These are phyloP conservation scores for Netelia virgata DNA, from an alignment of 2,888 invertebrate genomes.

Conservation along the genomic window DNA sequence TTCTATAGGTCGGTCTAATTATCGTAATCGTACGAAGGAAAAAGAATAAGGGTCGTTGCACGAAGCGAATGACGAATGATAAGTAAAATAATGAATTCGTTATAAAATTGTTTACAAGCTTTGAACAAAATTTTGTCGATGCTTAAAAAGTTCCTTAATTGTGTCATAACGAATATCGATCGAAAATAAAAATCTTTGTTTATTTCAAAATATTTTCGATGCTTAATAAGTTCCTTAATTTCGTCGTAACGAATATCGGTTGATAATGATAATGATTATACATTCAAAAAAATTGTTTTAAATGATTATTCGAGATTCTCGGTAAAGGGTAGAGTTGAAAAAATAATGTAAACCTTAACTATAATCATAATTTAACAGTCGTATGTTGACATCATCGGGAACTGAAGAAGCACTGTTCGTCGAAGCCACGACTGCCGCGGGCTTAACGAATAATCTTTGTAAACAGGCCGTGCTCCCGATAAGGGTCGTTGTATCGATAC, in stretches of 20 bases:
- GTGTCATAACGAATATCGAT: too few relatives aligned
- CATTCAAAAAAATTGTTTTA: not conserved
- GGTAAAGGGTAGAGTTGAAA: not conserved
- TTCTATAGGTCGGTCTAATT: not conserved
- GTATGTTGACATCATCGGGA: not conserved
- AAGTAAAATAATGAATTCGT: too few relatives aligned
- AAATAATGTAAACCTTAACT: not conserved
- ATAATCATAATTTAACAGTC: not conserved
- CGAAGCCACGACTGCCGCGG: not conserved
- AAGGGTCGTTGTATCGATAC: slow-evolving; percentile 10
- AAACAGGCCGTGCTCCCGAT: slow-evolving; percentile 14
- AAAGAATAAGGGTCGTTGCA: not conserved
- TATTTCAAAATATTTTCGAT: too few relatives aligned
- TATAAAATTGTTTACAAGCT: too few relatives aligned
- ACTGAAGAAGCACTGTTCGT: not conserved
- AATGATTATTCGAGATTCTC: not conserved
- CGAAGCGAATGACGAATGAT: not conserved
- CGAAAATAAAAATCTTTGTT: too few relatives aligned
- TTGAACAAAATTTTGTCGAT: too few relatives aligned
- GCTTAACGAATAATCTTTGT: slow-evolving; percentile 12
- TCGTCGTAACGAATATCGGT: too few relatives aligned
- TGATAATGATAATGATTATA: too few relatives aligned
- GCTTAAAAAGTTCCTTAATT: too few relatives aligned
- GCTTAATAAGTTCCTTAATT: too few relatives aligned
- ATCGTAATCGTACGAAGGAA: not conserved